A percentile compares a stretch with the other conserved stretches of the same genome.
These are phyloP conservation scores for Cygnus olor DNA, from an alignment of 2,797 vertebrate species.

Conservation along the genomic window DNA sequence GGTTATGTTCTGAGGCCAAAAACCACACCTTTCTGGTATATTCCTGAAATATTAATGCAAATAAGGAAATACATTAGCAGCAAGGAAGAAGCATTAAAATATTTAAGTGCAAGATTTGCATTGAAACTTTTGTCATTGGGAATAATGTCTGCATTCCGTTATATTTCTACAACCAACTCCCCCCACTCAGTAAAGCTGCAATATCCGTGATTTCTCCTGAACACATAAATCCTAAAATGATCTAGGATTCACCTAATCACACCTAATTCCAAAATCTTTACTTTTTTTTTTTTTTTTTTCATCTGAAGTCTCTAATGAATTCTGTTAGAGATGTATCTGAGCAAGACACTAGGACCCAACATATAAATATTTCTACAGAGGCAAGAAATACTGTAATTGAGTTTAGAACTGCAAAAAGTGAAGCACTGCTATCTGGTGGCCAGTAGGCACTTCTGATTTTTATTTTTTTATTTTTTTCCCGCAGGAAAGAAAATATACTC, in stretches of 20 bases:
- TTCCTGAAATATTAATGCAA: not conserved
- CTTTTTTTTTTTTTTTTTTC: not conserved
- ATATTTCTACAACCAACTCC: not conserved
- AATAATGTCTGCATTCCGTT: not conserved
- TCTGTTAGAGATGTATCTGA: not conserved
- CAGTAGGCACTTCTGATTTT: not conserved
- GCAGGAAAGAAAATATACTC: not conserved
- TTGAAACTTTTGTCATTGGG: not conserved
- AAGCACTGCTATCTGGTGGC: constrained; percentile 79
- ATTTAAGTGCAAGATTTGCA: not conserved
- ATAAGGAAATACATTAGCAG: not conserved
- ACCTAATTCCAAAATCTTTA: not conserved
- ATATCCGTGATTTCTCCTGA: not conserved
- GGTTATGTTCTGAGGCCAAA: not conserved
- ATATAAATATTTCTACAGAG: not conserved
- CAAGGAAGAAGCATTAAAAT: not conserved
- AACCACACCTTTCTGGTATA: not conserved
- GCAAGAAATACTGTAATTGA: not conserved
- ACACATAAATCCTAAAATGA: not conserved
- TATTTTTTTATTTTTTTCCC: not conserved
- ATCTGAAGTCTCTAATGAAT: not conserved
- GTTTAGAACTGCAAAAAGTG: constrained; percentile 23
- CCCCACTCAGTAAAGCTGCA: not conserved
- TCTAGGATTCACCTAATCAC: not conserved
- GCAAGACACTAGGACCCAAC: not conserved